phyloP scores from a whole-genome alignment of 2,888 invertebrate species.

The Nebria salina region DNA sequence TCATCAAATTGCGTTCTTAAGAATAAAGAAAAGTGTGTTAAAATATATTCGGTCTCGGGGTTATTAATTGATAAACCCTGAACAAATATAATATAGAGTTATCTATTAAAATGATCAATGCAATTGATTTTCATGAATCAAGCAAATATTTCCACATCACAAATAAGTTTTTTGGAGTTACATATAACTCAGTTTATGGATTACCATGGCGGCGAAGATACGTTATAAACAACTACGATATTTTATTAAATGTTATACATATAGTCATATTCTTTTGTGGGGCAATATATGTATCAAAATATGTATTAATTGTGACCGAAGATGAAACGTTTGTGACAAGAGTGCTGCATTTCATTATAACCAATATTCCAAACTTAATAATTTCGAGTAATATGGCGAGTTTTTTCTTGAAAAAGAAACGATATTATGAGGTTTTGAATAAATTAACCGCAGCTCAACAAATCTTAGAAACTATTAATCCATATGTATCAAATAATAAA shows the following conservation, averaged over 20 bases:
- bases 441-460: not conserved
- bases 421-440: constrained; percentile 19
- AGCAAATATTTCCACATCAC: not conserved
- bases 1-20: too few species aligned
- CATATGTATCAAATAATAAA: not conserved
- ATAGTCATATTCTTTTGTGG: constrained; percentile 6
- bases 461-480: not conserved
- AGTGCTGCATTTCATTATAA: not conserved
- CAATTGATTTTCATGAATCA: constrained; percentile 8
- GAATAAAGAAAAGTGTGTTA: too few species aligned
- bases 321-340: not conserved
- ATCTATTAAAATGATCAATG: not conserved
- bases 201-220: constrained; percentile 12
- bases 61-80: too few species aligned
- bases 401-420: not conserved
- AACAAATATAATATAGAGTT: too few species aligned
- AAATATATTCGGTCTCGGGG: too few species aligned
- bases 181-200: constrained; percentile 10
- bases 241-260: constrained; percentile 2
- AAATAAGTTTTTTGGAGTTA: not conserved
- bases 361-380: not conserved
- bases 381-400: constrained; percentile 3
- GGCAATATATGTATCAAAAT: not conserved
- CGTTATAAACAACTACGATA: constrained; percentile 1
- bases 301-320: not conserved